Evolutionary conservation across 2,797 vertebrate species (phyloP).

Genomic region (Acipenser transmontanus): DNA sequence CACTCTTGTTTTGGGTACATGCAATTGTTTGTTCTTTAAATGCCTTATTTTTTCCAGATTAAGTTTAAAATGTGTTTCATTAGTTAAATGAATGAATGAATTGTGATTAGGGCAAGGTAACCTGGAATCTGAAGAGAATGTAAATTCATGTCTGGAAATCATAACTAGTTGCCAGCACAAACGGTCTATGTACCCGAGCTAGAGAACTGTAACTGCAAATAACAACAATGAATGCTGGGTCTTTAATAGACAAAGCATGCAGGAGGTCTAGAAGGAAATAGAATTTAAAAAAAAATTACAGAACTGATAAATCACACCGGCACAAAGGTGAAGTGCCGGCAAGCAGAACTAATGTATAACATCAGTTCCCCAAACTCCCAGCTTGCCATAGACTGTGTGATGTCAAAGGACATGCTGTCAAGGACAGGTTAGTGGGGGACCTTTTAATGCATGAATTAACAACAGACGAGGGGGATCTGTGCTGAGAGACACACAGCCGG

Average conservation of each 20-base stretch:
- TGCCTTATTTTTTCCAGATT: too few relatives aligned
- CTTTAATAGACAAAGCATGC: constrained; percentile 2
- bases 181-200: too few relatives aligned
- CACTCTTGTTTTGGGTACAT: too few relatives aligned
- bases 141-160: too few relatives aligned
- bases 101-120: too few relatives aligned
- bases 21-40: too few relatives aligned
- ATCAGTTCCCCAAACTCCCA: constrained; percentile 23
- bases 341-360: constrained; percentile 37
- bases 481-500: neutral
- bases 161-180: too few relatives aligned
- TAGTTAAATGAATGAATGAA: too few relatives aligned
- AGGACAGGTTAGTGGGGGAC: constrained; percentile 4
- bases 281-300: constrained; percentile 17
- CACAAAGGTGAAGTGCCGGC: constrained; percentile 20
- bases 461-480: neutral
- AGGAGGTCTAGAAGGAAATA: neutral
- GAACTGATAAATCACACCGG: constrained; percentile 22
- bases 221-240: too few relatives aligned
- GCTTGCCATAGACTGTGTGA: constrained; percentile 3
- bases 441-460: neutral
- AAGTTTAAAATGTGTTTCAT: too few relatives aligned
- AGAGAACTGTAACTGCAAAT: too few relatives aligned
- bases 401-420: constrained; percentile 11
- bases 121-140: too few relatives aligned